Evolutionary conservation across 2,113 vertebrate genomes (phyloP), one percentile per base, ranked within the genome.

Genomic region (Miniopterus natalensis): DNA sequence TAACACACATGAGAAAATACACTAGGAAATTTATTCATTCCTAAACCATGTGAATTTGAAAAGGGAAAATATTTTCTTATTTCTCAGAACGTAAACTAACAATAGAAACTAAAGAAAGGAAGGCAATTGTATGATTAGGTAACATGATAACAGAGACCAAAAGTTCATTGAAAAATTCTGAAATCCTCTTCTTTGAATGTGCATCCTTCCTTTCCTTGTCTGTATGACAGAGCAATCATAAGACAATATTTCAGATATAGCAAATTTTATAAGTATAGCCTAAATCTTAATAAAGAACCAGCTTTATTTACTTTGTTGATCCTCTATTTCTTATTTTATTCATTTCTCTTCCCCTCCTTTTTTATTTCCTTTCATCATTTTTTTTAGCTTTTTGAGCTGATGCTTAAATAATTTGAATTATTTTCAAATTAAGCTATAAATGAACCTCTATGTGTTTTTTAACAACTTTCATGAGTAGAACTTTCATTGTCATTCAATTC

Each of bases 61-160:
- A 74, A 55, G 29, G 53, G 12, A 78, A 45, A 93, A 61, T 68
- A 36, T 78, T 77, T 87, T 84, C 68, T 66, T 88, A 13, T 63
- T 71, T 95, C 79, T 96, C 45, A 42, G 40, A 92, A 77, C 65
- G 42, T 65, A 85, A 95, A 31, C 17, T 53, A n/a, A 65, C 21
- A 65, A 61, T 86, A 61, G 31, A 89, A 77, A 59, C 11, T 53
- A 81, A 88, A 78, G 23, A 75, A 71, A 73, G 40, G 21, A 74
- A 92, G 27, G 20, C 15, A 63, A 49, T 31, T 68, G 20, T 79
- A 8, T 45, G 29, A n/a, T 59, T 92, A 71, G 20, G 49, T 55
- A 78, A 88, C 14, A 71, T 55, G 18, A 27, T 36, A 74, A 57
- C 31, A 63, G 23, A 89, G 13, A 47, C 8, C 63, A 73, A 53